A percentile compares a stretch with the other conserved stretches of the same genome.
These are phyloP conservation scores for Drosophila gaucha DNA, from an alignment of 2,888 invertebrate species.

Conservation along the genomic window DNA sequence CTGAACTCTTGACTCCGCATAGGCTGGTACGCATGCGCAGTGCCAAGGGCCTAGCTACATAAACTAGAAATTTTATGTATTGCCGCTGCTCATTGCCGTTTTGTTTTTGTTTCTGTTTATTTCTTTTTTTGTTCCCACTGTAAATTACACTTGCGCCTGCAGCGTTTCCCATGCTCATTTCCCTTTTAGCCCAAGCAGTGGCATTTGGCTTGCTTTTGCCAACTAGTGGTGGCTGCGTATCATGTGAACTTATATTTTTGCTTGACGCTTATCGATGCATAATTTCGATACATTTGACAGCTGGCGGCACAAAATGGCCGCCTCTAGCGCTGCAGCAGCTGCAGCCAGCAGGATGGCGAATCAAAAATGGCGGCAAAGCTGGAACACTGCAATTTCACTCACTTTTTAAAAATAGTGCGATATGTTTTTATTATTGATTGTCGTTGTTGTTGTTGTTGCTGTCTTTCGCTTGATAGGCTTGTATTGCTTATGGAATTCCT, in stretches of 20 bases:
- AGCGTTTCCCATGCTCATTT: background rate
- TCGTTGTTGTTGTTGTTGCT: background rate
- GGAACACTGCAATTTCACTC: slow-evolving; percentile 26
- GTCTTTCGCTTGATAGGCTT: slow-evolving; percentile 11
- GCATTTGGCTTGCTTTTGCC: background rate
- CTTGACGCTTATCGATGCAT: background rate
- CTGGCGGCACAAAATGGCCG: slow-evolving; percentile 22
- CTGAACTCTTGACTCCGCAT: slow-evolving; percentile 48
- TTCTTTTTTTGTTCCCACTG: slow-evolving; percentile 8
- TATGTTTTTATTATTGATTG: background rate
- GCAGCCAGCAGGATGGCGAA: slow-evolving; percentile 11
- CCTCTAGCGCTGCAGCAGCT: background rate
- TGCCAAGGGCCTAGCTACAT: slow-evolving; percentile 1
- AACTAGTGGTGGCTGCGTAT: background rate
- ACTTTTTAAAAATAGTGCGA: slow-evolving; percentile 19
- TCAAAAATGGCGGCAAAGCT: slow-evolving; percentile 19
- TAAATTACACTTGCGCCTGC: slow-evolving; percentile 3
- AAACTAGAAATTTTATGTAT: slow-evolving; percentile 17
- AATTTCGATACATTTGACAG: slow-evolving; percentile 10
- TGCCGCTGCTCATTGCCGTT: slow-evolving; percentile 10
- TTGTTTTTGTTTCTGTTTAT: slow-evolving; percentile 4
- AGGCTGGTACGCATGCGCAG: slow-evolving; percentile 47
- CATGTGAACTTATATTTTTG: background rate
- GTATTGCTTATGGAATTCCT: slow-evolving; percentile 45
- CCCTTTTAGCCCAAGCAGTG: background rate